phyloP scores from a whole-genome alignment of 2,113 vertebrate species.

The Psilopsiagon aymara region DNA sequence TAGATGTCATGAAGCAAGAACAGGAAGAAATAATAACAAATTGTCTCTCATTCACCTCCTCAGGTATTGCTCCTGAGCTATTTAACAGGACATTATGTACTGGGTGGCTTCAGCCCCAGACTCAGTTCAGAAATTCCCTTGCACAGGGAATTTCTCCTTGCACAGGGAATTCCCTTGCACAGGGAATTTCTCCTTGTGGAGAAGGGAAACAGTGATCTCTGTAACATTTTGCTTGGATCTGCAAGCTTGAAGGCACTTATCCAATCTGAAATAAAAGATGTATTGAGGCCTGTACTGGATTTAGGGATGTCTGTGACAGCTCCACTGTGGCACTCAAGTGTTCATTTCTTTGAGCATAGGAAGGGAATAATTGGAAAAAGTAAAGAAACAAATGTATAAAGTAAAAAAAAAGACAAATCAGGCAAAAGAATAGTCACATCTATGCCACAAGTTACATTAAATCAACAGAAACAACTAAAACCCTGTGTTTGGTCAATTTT shows the following conservation, averaged over 20 bases:
- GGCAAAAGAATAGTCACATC: not conserved
- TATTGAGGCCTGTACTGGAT: not conserved
- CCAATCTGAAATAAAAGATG: accelerated
- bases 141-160: no score
- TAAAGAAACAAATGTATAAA: not conserved
- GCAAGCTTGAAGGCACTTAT: not conserved
- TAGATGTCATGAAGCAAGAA: not conserved
- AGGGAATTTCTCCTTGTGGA: not conserved
- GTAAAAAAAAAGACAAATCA: not conserved
- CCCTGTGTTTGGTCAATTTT: not conserved
- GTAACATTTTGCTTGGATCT: not conserved
- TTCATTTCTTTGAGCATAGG: not conserved
- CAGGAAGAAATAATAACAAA: not conserved
- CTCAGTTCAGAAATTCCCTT: not conserved
- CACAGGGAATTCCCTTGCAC: not conserved
- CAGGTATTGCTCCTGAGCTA: not conserved
- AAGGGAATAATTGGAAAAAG: not conserved
- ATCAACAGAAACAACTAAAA: not conserved
- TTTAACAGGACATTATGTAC: not conserved
- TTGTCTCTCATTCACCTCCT: not conserved
- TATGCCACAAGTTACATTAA: not conserved
- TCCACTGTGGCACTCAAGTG: not conserved
- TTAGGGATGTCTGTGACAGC: not conserved
- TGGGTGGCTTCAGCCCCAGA: not conserved
- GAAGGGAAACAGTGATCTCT: not conserved